A percentile compares a stretch with the other conserved stretches of the same genome.
Evolutionary conservation across 1,140 invertebrate genomes (phyloP).

Genomic region (Drosophila ambigua): DNA sequence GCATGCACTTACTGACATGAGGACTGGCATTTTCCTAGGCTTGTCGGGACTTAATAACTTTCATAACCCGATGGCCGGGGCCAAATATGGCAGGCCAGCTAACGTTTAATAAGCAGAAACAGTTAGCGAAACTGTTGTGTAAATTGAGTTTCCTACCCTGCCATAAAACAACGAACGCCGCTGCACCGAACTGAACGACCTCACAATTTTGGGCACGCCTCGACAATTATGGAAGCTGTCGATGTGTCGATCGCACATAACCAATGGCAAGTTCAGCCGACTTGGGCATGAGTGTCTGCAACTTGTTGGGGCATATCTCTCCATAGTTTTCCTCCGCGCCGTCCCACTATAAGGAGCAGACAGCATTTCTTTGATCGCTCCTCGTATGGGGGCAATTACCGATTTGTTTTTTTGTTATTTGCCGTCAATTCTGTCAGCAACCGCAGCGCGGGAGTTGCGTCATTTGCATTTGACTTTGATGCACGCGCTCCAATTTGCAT

Average conservation of each 20-base stretch:
- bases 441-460: constrained; percentile 43
- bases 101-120: constrained; percentile 40
- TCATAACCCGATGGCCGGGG: constrained; percentile 29
- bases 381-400: constrained; percentile 39
- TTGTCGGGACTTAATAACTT: constrained; percentile 42
- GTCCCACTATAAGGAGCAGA: constrained; percentile 27
- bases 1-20: too few relatives aligned
- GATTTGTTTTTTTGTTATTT: constrained; percentile 13
- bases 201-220: constrained; percentile 48
- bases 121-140: constrained; percentile 53
- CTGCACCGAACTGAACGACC: constrained; percentile 37
- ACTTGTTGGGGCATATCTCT: constrained; percentile 38
- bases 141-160: constrained; percentile 54
- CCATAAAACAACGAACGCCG: constrained; percentile 37
- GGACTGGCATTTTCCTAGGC: constrained; percentile 32
- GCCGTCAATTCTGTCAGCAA: constrained; percentile 9
- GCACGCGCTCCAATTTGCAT: constrained; percentile 63
- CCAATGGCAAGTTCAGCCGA: constrained; percentile 56
- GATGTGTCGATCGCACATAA: constrained; percentile 46
- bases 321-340: constrained; percentile 32
- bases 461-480: constrained; percentile 66
- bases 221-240: constrained; percentile 39
- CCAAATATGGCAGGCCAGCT: constrained; percentile 36
- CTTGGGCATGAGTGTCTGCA: constrained; percentile 23
- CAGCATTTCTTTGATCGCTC: constrained; percentile 38